phyloP scores from a whole-genome alignment of 2,888 invertebrate genomes.

The Drosophila nr. fundita region DNA sequence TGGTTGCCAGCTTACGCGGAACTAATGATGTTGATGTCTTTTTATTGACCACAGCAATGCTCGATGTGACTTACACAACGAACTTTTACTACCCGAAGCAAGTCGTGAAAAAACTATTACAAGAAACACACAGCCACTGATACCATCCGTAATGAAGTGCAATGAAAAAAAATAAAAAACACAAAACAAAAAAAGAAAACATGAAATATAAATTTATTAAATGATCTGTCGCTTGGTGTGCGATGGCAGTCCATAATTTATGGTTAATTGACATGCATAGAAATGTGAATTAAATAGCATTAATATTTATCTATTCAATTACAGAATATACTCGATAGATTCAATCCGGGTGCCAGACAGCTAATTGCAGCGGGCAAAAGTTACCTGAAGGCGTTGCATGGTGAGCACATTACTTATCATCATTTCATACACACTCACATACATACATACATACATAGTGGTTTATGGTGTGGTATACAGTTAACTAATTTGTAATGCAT shows the following conservation, averaged over 20 bases:
- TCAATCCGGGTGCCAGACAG: constrained; percentile 97
- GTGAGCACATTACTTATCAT: constrained; percentile 87
- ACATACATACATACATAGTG: background rate
- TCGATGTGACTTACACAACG: constrained; percentile 56
- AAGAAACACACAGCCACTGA: constrained; percentile 18
- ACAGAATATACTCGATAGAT: constrained; percentile 98
- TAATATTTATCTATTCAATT: constrained; percentile 85
- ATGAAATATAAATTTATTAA: constrained; percentile 21
- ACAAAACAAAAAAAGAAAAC: background rate
- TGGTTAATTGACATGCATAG: constrained; percentile 49
- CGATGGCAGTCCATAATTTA: constrained; percentile 56
- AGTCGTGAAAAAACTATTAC: constrained; percentile 56
- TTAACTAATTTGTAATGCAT: constrained; percentile 68
- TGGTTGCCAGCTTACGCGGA: constrained; percentile 57
- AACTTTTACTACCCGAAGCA: constrained; percentile 68
- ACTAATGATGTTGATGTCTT: constrained; percentile 64
- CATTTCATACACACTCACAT: constrained; percentile 18
- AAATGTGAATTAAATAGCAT: constrained; percentile 18
- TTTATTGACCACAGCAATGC: constrained; percentile 57
- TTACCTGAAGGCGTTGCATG: constrained; percentile 96
- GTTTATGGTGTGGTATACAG: constrained; percentile 34
- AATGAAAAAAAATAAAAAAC: constrained; percentile 1
- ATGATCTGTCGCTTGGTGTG: constrained; percentile 35
- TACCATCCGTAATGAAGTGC: constrained; percentile 32
- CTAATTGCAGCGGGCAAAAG: constrained; percentile 97